A percentile compares a stretch with the other conserved stretches of the same genome.
These are phyloP conservation scores for Gymnocheta viridis DNA, from an alignment of 2,888 invertebrate species.

Conservation along the genomic window DNA sequence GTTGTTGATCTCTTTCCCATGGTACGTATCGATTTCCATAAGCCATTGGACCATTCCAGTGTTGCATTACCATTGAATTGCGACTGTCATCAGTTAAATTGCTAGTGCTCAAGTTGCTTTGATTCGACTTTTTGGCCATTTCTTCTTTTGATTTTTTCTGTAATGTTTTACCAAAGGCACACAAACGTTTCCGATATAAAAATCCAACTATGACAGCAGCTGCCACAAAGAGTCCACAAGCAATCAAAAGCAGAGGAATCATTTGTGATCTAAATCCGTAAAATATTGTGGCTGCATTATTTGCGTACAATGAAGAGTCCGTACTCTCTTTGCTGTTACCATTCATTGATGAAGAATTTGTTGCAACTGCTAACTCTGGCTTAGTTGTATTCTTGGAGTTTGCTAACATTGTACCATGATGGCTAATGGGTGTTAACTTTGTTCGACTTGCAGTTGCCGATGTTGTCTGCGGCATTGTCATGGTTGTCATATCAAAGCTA, in stretches of 20 bases:
- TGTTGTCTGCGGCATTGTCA: conserved; percentile 38
- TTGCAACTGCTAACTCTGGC: neutral
- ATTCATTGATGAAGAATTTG: conserved; percentile 51
- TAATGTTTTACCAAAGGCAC: conserved; percentile 85
- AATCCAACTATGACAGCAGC: conserved; percentile 86
- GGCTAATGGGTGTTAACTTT: conserved; percentile 76
- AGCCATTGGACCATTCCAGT: conserved; percentile 91
- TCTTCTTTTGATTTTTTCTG: conserved; percentile 86
- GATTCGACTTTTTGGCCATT: conserved; percentile 85
- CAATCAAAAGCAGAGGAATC: conserved; percentile 86
- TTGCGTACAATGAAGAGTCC: neutral
- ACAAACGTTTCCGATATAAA: conserved; percentile 88
- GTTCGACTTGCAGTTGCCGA: conserved; percentile 74
- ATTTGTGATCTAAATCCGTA: conserved; percentile 84
- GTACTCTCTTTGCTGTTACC: conserved; percentile 38
- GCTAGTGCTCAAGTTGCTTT: conserved; percentile 79
- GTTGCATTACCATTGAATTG: conserved; percentile 86
- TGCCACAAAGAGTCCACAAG: conserved; percentile 87
- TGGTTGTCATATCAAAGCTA: conserved; percentile 55
- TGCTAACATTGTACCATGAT: neutral
- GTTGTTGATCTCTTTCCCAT: conserved; percentile 86
- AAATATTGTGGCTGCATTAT: conserved; percentile 12
- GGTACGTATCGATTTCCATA: conserved; percentile 92
- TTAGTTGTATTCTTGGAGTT: conserved; percentile 1
- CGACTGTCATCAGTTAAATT: conserved; percentile 80